These are phyloP conservation scores for Araneus ventricosus DNA, from an alignment of 1,140 invertebrate genomes.

Conservation along the genomic window DNA sequence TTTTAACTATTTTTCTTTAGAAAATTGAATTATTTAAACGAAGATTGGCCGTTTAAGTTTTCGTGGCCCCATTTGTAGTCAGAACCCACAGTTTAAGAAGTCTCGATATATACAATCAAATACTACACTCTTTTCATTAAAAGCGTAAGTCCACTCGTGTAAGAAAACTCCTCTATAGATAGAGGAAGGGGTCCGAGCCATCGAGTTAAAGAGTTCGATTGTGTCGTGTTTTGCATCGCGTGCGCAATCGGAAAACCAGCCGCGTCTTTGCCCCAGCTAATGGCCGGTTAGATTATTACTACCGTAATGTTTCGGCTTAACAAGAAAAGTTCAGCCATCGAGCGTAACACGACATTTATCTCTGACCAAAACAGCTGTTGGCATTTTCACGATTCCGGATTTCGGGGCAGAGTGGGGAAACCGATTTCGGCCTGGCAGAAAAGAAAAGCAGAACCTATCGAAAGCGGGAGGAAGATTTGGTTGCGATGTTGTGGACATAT, in stretches of 20 bases:
- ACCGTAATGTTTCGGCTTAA: background rate
- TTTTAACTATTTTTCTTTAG: too few species aligned
- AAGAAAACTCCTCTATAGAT: too few species aligned
- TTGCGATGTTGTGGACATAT: slow-evolving; percentile 58
- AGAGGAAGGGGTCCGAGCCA: too few species aligned
- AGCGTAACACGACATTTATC: slow-evolving; percentile 51
- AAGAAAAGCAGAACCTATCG: background rate
- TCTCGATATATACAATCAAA: too few species aligned
- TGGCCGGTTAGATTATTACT: slow-evolving; percentile 33
- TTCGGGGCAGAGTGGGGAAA: background rate
- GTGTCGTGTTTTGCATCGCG: background rate
- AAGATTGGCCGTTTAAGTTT: too few species aligned
- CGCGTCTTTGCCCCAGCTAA: slow-evolving; percentile 26
- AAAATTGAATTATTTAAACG: too few species aligned
- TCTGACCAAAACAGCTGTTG: slow-evolving; percentile 60
- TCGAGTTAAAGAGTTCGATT: background rate
- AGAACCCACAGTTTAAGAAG: too few species aligned
- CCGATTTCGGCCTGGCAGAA: background rate
- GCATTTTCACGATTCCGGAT: slow-evolving; percentile 51
- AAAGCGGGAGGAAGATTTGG: slow-evolving; percentile 39
- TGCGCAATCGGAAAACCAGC: background rate
- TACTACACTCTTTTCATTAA: too few species aligned
- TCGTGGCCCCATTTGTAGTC: too few species aligned
- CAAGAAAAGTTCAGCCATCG: slow-evolving; percentile 39
- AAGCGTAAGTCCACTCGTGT: too few species aligned